These are phyloP conservation scores for Agrilus planipennis DNA, from an alignment of 1,140 invertebrate species.

Conservation along the genomic window DNA sequence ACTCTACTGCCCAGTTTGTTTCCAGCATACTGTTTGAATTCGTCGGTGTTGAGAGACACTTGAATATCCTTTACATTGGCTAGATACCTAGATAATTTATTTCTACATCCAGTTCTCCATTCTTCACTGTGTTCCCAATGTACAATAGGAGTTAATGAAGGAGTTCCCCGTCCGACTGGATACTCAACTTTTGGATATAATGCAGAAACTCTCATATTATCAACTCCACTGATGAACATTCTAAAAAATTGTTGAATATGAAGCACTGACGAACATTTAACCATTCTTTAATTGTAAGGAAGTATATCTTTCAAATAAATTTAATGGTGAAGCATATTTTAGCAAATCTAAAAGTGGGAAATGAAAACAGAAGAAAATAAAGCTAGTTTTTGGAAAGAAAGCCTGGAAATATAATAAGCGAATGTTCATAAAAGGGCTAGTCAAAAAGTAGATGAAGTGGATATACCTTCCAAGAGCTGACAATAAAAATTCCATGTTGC, in stretches of 20 bases:
- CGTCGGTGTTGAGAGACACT: slow-evolving; percentile 34
- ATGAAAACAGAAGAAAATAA: too few relatives aligned
- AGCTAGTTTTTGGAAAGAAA: too few relatives aligned
- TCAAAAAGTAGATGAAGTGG: neutral
- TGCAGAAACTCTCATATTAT: slow-evolving; percentile 33
- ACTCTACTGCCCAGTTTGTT: slow-evolving; percentile 27
- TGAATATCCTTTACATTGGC: slow-evolving; percentile 24
- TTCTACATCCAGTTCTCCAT: slow-evolving; percentile 38
- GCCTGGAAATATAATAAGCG: too few relatives aligned
- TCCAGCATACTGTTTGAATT: slow-evolving; percentile 29
- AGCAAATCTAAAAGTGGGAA: too few relatives aligned
- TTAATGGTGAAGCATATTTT: too few relatives aligned
- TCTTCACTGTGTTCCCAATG: slow-evolving; percentile 85
- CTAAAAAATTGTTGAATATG: slow-evolving; percentile 16
- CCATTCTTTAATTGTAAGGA: too few relatives aligned
- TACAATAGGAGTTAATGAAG: slow-evolving; percentile 62
- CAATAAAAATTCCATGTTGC: slow-evolving; percentile 59
- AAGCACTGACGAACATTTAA: too few relatives aligned
- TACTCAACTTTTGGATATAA: slow-evolving; percentile 55
- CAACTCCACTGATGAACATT: slow-evolving; percentile 28
- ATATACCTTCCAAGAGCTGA: slow-evolving; percentile 60
- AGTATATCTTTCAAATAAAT: too few relatives aligned
- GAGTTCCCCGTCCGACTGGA: slow-evolving; percentile 68
- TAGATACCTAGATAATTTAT: slow-evolving; percentile 23
- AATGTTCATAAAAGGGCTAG: too few relatives aligned